Evolutionary conservation across 2,888 invertebrate species (phyloP).

Genomic region (Ochropacha duplaris): DNA sequence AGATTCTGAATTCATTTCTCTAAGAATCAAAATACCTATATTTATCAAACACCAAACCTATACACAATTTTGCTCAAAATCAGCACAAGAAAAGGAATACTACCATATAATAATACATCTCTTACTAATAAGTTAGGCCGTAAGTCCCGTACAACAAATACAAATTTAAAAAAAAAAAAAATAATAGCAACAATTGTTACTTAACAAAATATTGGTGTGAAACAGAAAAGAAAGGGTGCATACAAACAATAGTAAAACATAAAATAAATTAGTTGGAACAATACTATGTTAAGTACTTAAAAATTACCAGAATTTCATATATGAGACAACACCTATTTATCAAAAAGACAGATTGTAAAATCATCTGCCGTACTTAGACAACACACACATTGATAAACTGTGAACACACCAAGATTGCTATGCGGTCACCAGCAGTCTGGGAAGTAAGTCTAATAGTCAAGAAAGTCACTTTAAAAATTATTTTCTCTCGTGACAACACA

Average conservation of each 20-base stretch:
- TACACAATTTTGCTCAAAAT: constrained; percentile 24
- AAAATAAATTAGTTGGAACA: constrained; percentile 34
- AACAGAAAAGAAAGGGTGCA: constrained; percentile 50
- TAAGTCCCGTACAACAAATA: not conserved
- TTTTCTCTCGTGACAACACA: constrained; percentile 53
- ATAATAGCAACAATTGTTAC: not conserved
- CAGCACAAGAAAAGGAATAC: constrained; percentile 12
- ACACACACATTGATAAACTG: constrained; percentile 40
- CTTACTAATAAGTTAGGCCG: not conserved
- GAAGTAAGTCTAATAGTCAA: constrained; percentile 24
- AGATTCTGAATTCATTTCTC: constrained; percentile 18
- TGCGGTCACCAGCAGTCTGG: constrained; percentile 38
- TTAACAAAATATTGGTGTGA: constrained; percentile 36
- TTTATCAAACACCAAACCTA: constrained; percentile 20
- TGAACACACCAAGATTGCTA: constrained; percentile 53
- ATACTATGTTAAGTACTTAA: constrained; percentile 43
- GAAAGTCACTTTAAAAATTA: constrained; percentile 37
- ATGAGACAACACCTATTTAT: constrained; percentile 3
- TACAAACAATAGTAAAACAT: constrained; percentile 33
- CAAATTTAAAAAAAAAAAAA: not conserved
- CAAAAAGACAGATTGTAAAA: constrained; percentile 14
- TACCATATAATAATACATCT: constrained; percentile 9
- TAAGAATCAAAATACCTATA: constrained; percentile 19
- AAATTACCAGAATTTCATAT: constrained; percentile 11
- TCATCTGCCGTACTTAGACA: constrained; percentile 27